These are phyloP conservation scores for Anorthoa munda DNA, from an alignment of 2,888 invertebrate species.

Conservation along the genomic window DNA sequence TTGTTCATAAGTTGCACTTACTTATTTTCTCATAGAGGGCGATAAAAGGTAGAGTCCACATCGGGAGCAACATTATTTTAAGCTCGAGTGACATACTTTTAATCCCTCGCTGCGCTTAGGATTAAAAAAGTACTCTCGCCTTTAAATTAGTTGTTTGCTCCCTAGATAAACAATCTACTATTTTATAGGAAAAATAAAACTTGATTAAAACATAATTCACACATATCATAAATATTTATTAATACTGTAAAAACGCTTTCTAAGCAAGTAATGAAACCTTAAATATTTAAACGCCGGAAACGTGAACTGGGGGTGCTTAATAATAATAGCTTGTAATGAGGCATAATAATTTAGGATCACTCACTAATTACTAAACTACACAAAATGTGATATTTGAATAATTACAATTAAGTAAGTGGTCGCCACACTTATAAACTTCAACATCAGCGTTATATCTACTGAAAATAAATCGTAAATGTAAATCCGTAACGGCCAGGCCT, in stretches of 20 bases:
- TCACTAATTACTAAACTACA: constrained; percentile 57
- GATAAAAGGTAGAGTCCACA: no score
- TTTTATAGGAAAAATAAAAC: no score
- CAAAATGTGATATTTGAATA: constrained; percentile 81
- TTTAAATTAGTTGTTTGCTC: no score
- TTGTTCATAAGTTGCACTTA: no score
- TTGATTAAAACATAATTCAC: no score
- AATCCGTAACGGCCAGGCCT: constrained; percentile 78
- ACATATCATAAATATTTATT: no score
- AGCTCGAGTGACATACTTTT: no score
- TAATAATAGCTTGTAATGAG: not conserved
- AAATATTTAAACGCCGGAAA: not conserved
- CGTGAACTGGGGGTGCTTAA: not conserved
- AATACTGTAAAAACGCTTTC: not conserved
- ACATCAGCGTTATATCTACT: constrained; percentile 80
- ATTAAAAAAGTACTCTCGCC: no score
- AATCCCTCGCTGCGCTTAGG: no score
- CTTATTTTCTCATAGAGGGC: no score
- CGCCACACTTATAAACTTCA: constrained; percentile 83
- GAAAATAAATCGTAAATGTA: constrained; percentile 81
- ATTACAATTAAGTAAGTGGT: constrained; percentile 84
- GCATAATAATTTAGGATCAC: not conserved
- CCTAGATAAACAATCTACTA: no score
- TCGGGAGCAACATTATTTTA: no score
- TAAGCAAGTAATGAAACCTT: not conserved